phyloP scores from a whole-genome alignment of 2,888 invertebrate genomes.

The Drosophila algonquin region DNA sequence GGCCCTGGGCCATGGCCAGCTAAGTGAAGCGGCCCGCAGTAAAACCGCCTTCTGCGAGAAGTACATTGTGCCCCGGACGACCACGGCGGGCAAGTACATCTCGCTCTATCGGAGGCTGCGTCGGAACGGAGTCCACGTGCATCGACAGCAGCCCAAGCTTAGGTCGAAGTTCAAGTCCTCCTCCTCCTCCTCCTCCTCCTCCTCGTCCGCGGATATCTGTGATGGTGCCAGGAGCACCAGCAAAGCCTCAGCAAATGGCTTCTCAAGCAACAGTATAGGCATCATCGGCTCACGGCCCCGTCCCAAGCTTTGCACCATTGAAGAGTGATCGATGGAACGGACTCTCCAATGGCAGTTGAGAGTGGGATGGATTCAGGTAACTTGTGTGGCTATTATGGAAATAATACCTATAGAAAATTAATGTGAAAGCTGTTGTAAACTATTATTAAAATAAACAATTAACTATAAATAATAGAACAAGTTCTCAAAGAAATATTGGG shows the following conservation, averaged over 20 bases:
- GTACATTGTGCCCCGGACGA: slow-evolving; percentile 92
- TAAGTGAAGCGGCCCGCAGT: slow-evolving; percentile 87
- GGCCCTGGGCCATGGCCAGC: slow-evolving; percentile 88
- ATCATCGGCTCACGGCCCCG: slow-evolving; percentile 55
- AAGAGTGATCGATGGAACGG: slow-evolving; percentile 59
- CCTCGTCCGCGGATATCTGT: slow-evolving; percentile 17
- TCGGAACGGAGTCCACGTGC: slow-evolving; percentile 85
- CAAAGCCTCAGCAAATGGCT: slow-evolving; percentile 45
- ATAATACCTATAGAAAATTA: not conserved
- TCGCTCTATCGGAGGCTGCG: slow-evolving; percentile 90
- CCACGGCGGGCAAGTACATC: slow-evolving; percentile 93
- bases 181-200: not conserved
- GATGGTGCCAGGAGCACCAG: slow-evolving; percentile 44
- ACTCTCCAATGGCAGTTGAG: not conserved
- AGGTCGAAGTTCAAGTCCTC: slow-evolving; percentile 36
- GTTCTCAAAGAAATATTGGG: not conserved
- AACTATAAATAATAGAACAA: no score
- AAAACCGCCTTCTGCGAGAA: slow-evolving; percentile 91
- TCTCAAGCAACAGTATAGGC: slow-evolving; percentile 55
- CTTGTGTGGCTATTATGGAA: not conserved
- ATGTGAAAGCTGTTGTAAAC: not conserved
- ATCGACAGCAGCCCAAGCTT: slow-evolving; percentile 74
- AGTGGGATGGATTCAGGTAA: slow-evolving; percentile 1
- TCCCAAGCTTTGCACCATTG: slow-evolving; percentile 78
- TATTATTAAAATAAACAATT: no score